These are phyloP conservation scores for Pecten maximus DNA, from an alignment of 2,888 invertebrate genomes.

Conservation along the genomic window DNA sequence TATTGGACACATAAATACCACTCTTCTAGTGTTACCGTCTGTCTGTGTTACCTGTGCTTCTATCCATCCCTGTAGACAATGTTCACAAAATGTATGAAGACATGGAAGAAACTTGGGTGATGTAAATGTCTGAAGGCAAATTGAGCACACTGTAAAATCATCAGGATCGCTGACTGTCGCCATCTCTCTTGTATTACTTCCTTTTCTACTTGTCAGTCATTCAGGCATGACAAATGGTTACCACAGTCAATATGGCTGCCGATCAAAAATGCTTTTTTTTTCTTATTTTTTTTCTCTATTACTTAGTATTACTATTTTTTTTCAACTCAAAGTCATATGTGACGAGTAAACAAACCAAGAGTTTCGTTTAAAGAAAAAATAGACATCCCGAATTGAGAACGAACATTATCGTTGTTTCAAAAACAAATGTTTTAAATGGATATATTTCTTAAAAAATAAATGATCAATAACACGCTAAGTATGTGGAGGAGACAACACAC, in stretches of 20 bases:
- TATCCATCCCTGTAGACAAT: not conserved
- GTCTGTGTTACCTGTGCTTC: not conserved
- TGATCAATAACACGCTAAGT: too few species aligned
- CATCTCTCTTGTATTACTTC: not conserved
- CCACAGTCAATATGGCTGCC: not conserved
- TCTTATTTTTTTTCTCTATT: not conserved
- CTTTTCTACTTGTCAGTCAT: not conserved
- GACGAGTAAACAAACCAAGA: too few species aligned
- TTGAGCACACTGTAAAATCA: not conserved
- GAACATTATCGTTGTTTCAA: too few species aligned
- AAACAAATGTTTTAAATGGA: too few species aligned
- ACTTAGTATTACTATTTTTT: too few species aligned
- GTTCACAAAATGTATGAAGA: constrained; percentile 14
- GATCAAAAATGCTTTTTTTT: not conserved
- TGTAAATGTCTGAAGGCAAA: not conserved
- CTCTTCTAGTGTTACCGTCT: not conserved
- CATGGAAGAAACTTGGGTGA: not conserved
- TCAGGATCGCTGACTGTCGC: not conserved
- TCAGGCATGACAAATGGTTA: not conserved
- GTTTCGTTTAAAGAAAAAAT: too few species aligned
- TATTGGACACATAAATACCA: not conserved
- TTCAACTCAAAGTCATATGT: too few species aligned
- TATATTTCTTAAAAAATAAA: too few species aligned
- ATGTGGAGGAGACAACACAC: too few species aligned
- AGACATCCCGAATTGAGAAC: too few species aligned